Evolutionary conservation across 2,113 vertebrate species (phyloP).

Genomic region (Gyps fulvus): DNA sequence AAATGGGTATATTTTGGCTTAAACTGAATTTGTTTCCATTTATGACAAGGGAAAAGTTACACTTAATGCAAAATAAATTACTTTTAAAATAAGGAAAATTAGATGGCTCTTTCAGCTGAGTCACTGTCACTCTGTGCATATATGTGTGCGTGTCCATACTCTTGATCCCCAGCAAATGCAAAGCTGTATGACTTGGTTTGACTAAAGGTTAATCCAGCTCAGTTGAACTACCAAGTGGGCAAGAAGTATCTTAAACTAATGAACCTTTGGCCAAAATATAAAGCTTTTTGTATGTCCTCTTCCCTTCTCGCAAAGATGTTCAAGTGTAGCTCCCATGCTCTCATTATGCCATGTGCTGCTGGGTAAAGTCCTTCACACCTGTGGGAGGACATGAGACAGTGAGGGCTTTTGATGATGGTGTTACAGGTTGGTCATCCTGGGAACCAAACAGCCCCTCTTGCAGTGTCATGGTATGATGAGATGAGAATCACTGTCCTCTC

Average conservation of each 20-base stretch:
- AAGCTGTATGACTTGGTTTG: neutral
- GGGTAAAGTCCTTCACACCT: neutral
- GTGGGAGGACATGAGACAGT: neutral
- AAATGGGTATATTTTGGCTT: neutral
- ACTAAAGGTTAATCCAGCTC: neutral
- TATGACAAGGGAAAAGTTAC: neutral
- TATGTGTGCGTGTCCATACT: rapidly evolving
- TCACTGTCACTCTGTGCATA: neutral
- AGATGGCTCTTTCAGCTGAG: neutral
- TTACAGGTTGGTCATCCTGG: neutral
- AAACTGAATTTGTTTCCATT: neutral
- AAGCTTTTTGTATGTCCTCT: neutral
- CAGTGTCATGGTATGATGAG: neutral
- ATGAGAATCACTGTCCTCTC: neutral
- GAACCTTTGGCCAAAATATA: neutral
- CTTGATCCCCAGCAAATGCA: neutral
- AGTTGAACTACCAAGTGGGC: neutral
- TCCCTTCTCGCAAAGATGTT: neutral
- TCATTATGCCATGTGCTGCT: neutral
- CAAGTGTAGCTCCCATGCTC: neutral
- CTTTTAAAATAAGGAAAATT: neutral
- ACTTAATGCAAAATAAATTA: neutral
- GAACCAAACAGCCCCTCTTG: neutral
- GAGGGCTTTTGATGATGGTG: neutral
- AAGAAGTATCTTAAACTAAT: neutral